Evolutionary conservation across 2,797 vertebrate genomes (phyloP).

Genomic region (Spondyliosoma cantharus): DNA sequence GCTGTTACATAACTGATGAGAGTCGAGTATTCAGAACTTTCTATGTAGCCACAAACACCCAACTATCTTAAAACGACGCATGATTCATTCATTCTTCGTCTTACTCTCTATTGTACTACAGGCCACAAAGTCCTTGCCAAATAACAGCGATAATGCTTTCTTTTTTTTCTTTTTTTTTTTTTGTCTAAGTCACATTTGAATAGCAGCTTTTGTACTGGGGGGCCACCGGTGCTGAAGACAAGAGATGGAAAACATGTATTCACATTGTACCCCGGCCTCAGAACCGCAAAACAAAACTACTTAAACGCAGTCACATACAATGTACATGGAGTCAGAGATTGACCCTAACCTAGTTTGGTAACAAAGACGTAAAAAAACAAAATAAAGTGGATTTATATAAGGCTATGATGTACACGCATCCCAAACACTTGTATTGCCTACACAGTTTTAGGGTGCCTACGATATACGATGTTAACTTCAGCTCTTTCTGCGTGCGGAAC

Average conservation of each 20-base stretch:
- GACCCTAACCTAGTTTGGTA: conserved; percentile 13
- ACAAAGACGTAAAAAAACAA: conserved; percentile 15
- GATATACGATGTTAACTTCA: not conserved
- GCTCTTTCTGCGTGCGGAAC: conserved; percentile 20
- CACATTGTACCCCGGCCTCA: not conserved
- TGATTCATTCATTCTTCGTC: not conserved
- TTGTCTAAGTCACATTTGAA: not conserved
- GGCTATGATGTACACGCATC: not conserved
- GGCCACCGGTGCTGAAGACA: not conserved
- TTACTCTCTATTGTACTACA: not conserved
- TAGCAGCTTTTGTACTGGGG: not conserved
- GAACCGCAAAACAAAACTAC: not conserved
- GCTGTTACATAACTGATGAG: conserved; percentile 45
- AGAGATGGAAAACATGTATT: not conserved
- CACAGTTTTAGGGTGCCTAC: not conserved
- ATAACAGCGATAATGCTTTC: not conserved
- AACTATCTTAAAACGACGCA: not conserved
- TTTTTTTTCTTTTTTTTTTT: too few species aligned
- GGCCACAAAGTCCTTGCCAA: not conserved
- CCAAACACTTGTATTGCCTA: not conserved
- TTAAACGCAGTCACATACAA: not conserved
- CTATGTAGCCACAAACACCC: conserved; percentile 7
- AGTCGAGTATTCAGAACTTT: conserved; percentile 27
- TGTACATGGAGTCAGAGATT: not conserved
- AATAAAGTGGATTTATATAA: conserved; percentile 11